Percentiles rank a stretch among this genome's conserved stretches.
Conservation (phyloP, 2,888 invertebrate species). For the Drosophila paramelanica region DNA sequence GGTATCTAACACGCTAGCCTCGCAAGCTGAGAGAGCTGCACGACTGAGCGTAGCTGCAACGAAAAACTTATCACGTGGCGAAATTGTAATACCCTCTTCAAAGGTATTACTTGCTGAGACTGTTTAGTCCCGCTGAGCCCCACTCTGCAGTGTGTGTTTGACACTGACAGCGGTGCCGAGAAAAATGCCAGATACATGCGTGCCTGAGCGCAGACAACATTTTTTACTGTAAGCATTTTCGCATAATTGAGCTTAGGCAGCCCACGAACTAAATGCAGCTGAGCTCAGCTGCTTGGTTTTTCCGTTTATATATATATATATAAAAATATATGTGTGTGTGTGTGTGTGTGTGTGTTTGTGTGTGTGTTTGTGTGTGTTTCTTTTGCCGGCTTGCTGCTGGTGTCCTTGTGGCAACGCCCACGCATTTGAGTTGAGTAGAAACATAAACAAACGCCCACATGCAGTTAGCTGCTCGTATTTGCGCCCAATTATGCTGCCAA, state of each 20-base stretch:
- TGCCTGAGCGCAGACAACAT: neutral
- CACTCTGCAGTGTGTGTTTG: neutral
- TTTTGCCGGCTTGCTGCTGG: conserved; percentile 13
- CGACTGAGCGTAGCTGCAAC: neutral
- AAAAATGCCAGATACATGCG: neutral
- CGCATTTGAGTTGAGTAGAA: conserved; percentile 9
- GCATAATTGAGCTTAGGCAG: neutral
- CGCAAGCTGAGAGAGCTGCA: too few relatives aligned
- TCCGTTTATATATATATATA: neutral
- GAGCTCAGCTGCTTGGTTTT: conserved; percentile 10
- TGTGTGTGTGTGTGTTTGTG: neutral
- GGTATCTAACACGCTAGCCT: too few relatives aligned
- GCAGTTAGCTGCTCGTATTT: conserved; percentile 23
- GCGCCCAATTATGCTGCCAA: conserved; percentile 24
- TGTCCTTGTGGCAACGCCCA: conserved; percentile 8
- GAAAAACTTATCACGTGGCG: neutral
- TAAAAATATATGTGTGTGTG: neutral
- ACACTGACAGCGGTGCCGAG: neutral
- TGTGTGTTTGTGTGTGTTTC: neutral
- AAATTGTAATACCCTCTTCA: neutral
- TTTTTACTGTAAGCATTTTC: neutral
- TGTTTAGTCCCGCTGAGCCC: neutral
- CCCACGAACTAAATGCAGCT: neutral
- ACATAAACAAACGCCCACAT: conserved; percentile 77
- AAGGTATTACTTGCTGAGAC: neutral